Conservation (phyloP, 2,888 invertebrate genomes). For the Zaprionus lineosus region DNA sequence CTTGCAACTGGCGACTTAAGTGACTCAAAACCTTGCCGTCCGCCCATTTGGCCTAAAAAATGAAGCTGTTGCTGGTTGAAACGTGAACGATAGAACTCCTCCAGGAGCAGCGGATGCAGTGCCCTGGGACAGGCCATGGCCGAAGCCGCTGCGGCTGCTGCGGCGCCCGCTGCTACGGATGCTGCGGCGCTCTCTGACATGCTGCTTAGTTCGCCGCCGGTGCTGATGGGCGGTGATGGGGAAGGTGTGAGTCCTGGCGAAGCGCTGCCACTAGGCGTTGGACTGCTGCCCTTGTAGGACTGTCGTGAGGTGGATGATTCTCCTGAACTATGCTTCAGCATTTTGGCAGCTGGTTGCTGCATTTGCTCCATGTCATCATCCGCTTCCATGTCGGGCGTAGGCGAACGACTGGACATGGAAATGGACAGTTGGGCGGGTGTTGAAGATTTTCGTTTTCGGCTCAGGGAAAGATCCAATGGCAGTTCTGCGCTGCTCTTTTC, state of each 20-base stretch:
- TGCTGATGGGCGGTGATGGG: slow-evolving; percentile 81
- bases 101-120: slow-evolving; percentile 85
- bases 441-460: slow-evolving; percentile 83
- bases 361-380: slow-evolving; percentile 33
- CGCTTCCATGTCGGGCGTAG: slow-evolving; percentile 31
- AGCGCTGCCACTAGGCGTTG: slow-evolving; percentile 73
- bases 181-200: slow-evolving; percentile 59
- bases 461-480: slow-evolving; percentile 89
- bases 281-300: slow-evolving; percentile 78
- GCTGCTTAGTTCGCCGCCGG: slow-evolving; percentile 67
- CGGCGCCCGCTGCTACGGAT: slow-evolving; percentile 84
- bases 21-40: slow-evolving; percentile 86
- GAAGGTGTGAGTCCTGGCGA: slow-evolving; percentile 82
- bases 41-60: slow-evolving; percentile 90
- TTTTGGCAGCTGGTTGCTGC: slow-evolving; percentile 37
- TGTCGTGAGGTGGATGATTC: slow-evolving; percentile 63
- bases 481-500: slow-evolving; percentile 84
- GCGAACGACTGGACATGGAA: slow-evolving; percentile 17
- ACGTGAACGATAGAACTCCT: slow-evolving; percentile 88
- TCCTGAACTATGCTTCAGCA: slow-evolving; percentile 44
- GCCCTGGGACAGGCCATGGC: slow-evolving; percentile 91
- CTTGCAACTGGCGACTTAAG: slow-evolving; percentile 63
- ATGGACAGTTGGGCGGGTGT: slow-evolving; percentile 25
- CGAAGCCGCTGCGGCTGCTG: slow-evolving; percentile 42
- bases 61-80: slow-evolving; percentile 85